Conservation (phyloP, 2,888 invertebrate genomes). For the Phalera bucephala region DNA sequence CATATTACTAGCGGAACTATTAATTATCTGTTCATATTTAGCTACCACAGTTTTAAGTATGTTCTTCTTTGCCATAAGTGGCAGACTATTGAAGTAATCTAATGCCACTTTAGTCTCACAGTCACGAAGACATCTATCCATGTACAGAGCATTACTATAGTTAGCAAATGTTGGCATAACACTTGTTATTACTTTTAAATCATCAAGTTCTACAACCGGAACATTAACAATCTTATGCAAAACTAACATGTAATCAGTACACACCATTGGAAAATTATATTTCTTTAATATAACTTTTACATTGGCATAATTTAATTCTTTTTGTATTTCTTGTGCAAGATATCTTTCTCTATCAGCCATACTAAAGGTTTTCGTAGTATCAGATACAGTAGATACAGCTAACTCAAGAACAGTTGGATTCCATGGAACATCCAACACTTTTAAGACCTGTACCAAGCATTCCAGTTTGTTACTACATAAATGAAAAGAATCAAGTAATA, state of each 20-base stretch:
- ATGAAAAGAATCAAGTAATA: conserved; percentile 62
- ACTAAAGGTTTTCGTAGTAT: conserved; percentile 62
- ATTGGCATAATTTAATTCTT: conserved; percentile 70
- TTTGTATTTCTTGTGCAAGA: conserved; percentile 65
- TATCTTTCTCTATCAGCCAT: conserved; percentile 57
- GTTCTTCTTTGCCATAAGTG: conserved; percentile 50
- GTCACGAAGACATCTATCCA: conserved; percentile 64
- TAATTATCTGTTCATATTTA: conserved; percentile 71
- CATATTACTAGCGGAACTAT: conserved; percentile 36
- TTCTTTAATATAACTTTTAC: conserved; percentile 73
- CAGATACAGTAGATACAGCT: conserved; percentile 58
- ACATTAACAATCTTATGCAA: conserved; percentile 63
- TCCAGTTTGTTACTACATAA: conserved; percentile 60
- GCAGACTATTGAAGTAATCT: conserved; percentile 56
- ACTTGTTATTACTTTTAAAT: conserved; percentile 59
- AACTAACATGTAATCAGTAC: conserved; percentile 64
- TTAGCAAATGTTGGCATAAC: conserved; percentile 53
- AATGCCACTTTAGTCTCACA: conserved; percentile 64
- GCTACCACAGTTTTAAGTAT: conserved; percentile 54
- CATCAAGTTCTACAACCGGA: conserved; percentile 55
- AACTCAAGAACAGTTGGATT: conserved; percentile 52
- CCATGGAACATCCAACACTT: conserved; percentile 75
- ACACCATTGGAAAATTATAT: conserved; percentile 68
- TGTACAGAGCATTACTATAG: conserved; percentile 61
- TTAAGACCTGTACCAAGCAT: conserved; percentile 68